Evolutionary conservation across 2,797 vertebrate species (phyloP).

Genomic region (Echiichthys vipera): DNA sequence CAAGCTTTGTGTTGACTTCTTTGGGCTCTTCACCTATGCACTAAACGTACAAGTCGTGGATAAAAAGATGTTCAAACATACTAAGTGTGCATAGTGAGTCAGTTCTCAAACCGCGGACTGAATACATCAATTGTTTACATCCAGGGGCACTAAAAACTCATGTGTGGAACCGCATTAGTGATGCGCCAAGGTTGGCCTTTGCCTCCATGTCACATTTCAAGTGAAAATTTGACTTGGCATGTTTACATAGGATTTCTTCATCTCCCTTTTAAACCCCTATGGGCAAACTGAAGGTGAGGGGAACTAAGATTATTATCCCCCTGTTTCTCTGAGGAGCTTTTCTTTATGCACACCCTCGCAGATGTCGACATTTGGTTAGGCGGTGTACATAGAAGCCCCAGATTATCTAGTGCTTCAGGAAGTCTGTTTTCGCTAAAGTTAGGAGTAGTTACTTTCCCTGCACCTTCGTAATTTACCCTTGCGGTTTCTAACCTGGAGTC

Average conservation of each 20-base stretch:
- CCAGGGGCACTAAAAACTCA: slow-evolving; percentile 73
- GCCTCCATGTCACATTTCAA: slow-evolving; percentile 80
- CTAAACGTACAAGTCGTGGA: slow-evolving; percentile 54
- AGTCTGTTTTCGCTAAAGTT: slow-evolving; percentile 83
- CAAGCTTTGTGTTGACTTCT: slow-evolving; percentile 64
- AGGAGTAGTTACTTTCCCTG: slow-evolving; percentile 77
- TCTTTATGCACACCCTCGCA: slow-evolving; percentile 85
- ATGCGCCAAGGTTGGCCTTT: slow-evolving; percentile 78
- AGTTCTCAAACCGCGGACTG: slow-evolving; percentile 59
- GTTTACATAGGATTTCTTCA: slow-evolving; percentile 86
- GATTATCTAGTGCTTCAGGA: slow-evolving; percentile 80
- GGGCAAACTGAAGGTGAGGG: slow-evolving; percentile 83
- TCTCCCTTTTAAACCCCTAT: slow-evolving; percentile 81
- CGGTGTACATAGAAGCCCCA: slow-evolving; percentile 82
- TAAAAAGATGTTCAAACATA: slow-evolving; percentile 60
- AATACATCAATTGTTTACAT: slow-evolving; percentile 82
- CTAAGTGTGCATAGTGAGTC: slow-evolving; percentile 64
- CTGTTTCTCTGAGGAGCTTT: slow-evolving; percentile 82
- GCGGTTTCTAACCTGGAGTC: slow-evolving; percentile 60
- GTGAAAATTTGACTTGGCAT: slow-evolving; percentile 83
- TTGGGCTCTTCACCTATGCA: slow-evolving; percentile 68
- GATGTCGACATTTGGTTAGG: slow-evolving; percentile 87
- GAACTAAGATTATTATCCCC: slow-evolving; percentile 85
- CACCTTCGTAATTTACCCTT: slow-evolving; percentile 61
- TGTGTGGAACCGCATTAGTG: slow-evolving; percentile 74